Base-by-base conservation (phyloP, 2,113 vertebrate genomes). In the Nibea coibor region DNA sequence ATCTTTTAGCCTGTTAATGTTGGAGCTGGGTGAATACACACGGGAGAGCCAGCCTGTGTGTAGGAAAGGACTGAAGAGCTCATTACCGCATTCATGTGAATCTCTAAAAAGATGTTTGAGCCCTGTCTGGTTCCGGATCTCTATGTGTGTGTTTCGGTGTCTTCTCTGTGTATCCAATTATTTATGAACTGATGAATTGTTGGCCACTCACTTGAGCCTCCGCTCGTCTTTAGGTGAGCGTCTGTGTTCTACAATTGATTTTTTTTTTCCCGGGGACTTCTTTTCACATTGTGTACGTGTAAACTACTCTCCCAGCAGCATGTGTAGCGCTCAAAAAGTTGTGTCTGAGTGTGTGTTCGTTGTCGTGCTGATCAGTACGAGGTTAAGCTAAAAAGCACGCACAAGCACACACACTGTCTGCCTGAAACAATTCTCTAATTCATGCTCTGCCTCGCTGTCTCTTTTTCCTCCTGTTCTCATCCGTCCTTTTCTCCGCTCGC, bases 71-170 rank as follows among this genome's bases (percentile, higher is more conserved):
- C 83, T 86, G 82, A 83, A 82, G 87, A 80, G 81, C 88, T 93
- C 88, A 92, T 93, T 91, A 92, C 75, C 84, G 75, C 83, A 71
- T 93, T 85, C 87, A 88, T 88, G 78, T 72, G 88, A 87, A 89
- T 83, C 72, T 85, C 83, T 80, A 56, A 87, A 87, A 90, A 50
- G 85, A 91, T 86, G 80, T 89, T 85, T 89, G 87, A 86, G 86
- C 86, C 68, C 47, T 84, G 75, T 77, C 79, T 80, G 65, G 16
- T 63, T 73, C 75, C 75, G 68, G 71, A 78, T 74, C 81, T 80
- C 5, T 48, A 11, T 63, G 45, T 75, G 10, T 75, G 10, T 45
- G 24, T 50, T 12, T 61, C 9, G 10, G 6, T 43, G 48, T 42
- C 9, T 51, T 64, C 39, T 62, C 57, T 43, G 14, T 54, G 31